phyloP scores from a whole-genome alignment of 2,888 invertebrate species.

The Uropetala carovei region DNA sequence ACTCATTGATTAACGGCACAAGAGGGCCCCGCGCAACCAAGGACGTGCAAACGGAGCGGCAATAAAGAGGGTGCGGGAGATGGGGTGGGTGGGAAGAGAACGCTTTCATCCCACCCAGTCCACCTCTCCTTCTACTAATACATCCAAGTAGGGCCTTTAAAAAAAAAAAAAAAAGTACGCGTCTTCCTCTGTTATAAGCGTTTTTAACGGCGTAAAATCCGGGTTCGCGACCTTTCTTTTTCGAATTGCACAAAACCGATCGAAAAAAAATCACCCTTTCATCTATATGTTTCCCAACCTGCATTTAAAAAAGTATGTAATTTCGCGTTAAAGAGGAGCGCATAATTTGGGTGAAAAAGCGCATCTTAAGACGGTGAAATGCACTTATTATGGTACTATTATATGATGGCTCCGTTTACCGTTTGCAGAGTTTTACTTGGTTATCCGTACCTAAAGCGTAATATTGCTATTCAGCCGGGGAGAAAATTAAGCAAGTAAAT shows the following conservation, averaged over 20 bases:
- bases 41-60: not conserved
- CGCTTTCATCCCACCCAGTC: not conserved
- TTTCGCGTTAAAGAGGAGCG: not conserved
- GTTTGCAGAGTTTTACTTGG: not conserved
- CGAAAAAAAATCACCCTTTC: not conserved
- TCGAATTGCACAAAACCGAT: not conserved
- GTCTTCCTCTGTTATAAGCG: not conserved
- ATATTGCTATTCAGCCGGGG: too few species aligned
- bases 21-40: not conserved
- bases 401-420: not conserved
- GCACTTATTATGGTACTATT: not conserved
- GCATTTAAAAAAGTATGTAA: not conserved
- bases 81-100: not conserved
- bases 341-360: not conserved
- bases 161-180: not conserved
- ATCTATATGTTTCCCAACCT: not conserved
- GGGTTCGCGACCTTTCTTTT: conserved; percentile 6
- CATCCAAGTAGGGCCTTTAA: not conserved
- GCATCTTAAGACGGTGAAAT: not conserved
- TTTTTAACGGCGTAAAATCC: not conserved
- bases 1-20: conserved; percentile 47
- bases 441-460: not conserved
- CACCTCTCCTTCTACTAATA: not conserved
- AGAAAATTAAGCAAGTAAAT: too few species aligned
- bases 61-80: not conserved